phyloP scores from a whole-genome alignment of 2,797 vertebrate genomes.

The Odontamblyopus lacepedii region DNA sequence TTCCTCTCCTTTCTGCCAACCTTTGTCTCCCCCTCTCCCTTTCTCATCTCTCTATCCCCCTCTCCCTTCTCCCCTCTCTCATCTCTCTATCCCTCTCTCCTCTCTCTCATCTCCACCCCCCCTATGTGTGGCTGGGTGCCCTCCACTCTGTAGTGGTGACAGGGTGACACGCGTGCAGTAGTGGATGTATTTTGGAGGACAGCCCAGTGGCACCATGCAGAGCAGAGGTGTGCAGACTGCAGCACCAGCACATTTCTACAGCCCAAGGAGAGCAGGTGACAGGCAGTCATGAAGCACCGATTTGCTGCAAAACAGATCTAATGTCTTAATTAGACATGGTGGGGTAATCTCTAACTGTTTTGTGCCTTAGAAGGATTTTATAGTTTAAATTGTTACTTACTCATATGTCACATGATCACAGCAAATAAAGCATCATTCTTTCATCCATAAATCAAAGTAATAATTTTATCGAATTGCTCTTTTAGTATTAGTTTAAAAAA shows the following conservation, averaged over 20 bases:
- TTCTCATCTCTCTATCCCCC: background rate
- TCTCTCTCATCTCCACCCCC: background rate
- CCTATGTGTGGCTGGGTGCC: constrained; percentile 3
- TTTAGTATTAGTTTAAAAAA: background rate
- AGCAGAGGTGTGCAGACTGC: constrained; percentile 29
- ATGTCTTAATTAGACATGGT: constrained; percentile 1
- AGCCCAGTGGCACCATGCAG: constrained; percentile 21
- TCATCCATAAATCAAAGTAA: background rate
- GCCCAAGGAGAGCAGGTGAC: constrained; percentile 34
- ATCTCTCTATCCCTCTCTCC: background rate
- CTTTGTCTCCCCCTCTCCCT: too few species aligned
- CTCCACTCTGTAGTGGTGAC: constrained; percentile 37
- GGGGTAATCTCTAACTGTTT: background rate
- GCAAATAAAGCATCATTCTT: background rate
- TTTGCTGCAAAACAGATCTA: constrained; percentile 20
- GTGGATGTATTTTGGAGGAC: constrained; percentile 50
- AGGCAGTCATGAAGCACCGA: constrained; percentile 36
- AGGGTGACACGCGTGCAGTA: constrained; percentile 37
- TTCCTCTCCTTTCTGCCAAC: too few species aligned
- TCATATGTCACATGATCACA: background rate
- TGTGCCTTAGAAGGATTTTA: background rate
- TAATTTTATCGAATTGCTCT: background rate
- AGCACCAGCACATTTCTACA: constrained; percentile 36
- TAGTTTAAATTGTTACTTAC: background rate
- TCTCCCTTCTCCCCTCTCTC: background rate